Evolutionary conservation across 2,888 invertebrate genomes (phyloP).

Genomic region (Acronicta leporina): DNA sequence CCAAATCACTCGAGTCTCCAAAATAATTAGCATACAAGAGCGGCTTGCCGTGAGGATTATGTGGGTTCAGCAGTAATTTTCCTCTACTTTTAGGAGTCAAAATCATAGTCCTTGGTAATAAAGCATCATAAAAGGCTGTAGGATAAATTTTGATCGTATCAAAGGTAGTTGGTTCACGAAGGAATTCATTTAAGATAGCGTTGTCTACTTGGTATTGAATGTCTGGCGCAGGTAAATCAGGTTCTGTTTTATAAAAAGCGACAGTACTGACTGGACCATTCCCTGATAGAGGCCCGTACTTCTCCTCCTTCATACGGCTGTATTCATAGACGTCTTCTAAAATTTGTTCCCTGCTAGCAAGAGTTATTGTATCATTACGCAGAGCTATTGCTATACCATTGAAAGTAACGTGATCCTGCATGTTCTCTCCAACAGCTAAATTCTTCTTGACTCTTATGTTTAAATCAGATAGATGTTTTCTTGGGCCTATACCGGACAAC

Average conservation of each 20-base stretch:
- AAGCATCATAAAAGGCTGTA: conserved; percentile 88
- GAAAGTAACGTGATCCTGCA: conserved; percentile 81
- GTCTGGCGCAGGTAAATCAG: conserved; percentile 87
- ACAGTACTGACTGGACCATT: conserved; percentile 88
- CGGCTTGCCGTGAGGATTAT: conserved; percentile 92
- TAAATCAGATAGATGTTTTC: conserved; percentile 25
- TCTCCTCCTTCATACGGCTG: conserved; percentile 63
- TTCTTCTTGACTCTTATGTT: conserved; percentile 63
- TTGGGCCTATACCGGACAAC: conserved; percentile 78
- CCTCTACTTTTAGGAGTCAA: conserved; percentile 90
- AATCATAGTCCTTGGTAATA: conserved; percentile 88
- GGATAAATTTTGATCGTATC: conserved; percentile 78
- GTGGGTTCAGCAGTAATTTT: conserved; percentile 87
- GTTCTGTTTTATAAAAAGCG: conserved; percentile 88
- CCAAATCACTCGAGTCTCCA: conserved; percentile 88
- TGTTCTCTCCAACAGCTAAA: conserved; percentile 76
- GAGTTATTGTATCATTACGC: conserved; percentile 83
- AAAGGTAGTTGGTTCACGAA: conserved; percentile 78
- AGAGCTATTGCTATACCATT: conserved; percentile 85
- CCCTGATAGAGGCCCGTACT: conserved; percentile 84
- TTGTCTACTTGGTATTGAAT: conserved; percentile 89
- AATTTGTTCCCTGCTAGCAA: conserved; percentile 73
- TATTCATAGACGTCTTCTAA: conserved; percentile 77
- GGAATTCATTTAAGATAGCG: conserved; percentile 83
- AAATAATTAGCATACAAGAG: conserved; percentile 91